Evolutionary conservation across 2,797 vertebrate genomes (phyloP).

Genomic region (Fringilla coelebs): DNA sequence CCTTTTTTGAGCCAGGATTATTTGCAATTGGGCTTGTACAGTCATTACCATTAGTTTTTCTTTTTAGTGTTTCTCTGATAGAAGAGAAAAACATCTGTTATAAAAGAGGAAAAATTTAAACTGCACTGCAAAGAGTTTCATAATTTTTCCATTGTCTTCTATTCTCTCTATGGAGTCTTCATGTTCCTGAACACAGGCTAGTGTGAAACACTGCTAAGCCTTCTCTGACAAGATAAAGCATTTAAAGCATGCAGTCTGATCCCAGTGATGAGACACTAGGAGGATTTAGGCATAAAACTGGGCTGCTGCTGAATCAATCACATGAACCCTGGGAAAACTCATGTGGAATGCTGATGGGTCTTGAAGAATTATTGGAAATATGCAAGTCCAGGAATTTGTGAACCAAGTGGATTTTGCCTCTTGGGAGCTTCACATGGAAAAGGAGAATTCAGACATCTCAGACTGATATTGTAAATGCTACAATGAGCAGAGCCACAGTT

Average conservation of each 20-base stretch:
- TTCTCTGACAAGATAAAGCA: background rate
- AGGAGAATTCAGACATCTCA: background rate
- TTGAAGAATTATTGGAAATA: background rate
- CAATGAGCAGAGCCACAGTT: background rate
- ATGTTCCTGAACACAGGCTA: background rate
- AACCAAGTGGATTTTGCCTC: background rate
- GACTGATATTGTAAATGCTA: background rate
- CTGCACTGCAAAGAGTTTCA: background rate
- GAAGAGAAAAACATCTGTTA: slow-evolving; percentile 50
- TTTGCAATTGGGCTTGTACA: slow-evolving; percentile 70
- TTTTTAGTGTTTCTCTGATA: slow-evolving; percentile 74
- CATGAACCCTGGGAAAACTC: background rate
- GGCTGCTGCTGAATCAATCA: background rate
- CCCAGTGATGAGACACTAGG: background rate
- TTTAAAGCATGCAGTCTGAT: background rate
- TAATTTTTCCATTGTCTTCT: background rate
- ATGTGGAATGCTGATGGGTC: background rate
- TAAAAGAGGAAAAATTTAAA: background rate
- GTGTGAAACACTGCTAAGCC: background rate
- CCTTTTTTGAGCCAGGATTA: slow-evolving; percentile 77
- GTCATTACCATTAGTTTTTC: slow-evolving; percentile 66
- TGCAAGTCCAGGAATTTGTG: background rate
- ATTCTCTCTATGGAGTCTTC: background rate
- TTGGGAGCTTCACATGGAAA: background rate
- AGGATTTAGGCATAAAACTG: background rate